Evolutionary conservation across 2,113 vertebrate species (phyloP).

Genomic region (Aplodontia rufa): DNA sequence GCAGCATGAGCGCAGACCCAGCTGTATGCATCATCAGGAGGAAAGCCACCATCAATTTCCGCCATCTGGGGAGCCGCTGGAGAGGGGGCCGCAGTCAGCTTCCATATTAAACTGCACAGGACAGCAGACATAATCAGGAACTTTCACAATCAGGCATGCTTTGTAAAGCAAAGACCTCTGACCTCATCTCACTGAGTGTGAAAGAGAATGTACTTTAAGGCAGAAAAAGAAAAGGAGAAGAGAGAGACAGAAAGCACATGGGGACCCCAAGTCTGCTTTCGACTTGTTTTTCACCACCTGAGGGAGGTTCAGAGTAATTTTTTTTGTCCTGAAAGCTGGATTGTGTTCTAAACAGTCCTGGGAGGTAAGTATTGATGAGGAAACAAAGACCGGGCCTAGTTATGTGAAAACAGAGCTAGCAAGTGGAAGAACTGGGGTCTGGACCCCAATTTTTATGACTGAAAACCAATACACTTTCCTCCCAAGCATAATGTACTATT

Average conservation of each 20-base stretch:
- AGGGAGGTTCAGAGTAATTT: background rate
- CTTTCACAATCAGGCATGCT: background rate
- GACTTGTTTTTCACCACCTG: background rate
- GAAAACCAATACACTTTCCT: background rate
- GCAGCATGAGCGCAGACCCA: constrained; percentile 7
- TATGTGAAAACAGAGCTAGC: background rate
- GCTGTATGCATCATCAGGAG: background rate
- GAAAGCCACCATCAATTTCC: background rate
- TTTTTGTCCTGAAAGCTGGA: constrained; percentile 37
- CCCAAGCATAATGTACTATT: background rate
- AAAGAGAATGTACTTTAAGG: background rate
- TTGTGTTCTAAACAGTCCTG: background rate
- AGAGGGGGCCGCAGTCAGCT: background rate
- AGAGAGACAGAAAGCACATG: constrained; percentile 9
- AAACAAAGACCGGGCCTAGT: background rate
- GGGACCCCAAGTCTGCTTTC: background rate
- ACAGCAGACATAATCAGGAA: background rate
- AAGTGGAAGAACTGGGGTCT: background rate
- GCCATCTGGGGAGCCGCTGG: fast-evolving
- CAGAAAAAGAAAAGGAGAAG: background rate
- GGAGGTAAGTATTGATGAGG: background rate
- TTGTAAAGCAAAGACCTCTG: constrained; percentile 32
- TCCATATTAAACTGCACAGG: background rate
- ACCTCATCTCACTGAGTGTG: background rate
- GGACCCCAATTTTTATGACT: background rate